phyloP scores from a whole-genome alignment of 2,113 vertebrate genomes.

The Protobothrops mucrosquamatus region DNA sequence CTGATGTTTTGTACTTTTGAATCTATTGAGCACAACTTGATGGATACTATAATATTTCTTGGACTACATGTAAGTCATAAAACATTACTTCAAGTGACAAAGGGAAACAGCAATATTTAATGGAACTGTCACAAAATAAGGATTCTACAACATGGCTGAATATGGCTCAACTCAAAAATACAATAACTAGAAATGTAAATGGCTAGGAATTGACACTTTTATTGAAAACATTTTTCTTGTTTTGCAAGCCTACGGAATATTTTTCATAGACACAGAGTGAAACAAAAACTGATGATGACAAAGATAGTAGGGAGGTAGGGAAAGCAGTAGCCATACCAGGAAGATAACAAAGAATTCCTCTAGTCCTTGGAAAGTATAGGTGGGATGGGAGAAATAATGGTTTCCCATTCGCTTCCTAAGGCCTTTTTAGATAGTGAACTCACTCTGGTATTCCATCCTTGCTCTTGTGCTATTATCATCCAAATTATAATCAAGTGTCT shows the following conservation, averaged over 20 bases:
- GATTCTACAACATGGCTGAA: slow-evolving; percentile 37
- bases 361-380: neutral
- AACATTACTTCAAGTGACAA: slow-evolving; percentile 50
- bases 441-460: neutral
- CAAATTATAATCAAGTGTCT: neutral
- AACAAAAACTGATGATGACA: slow-evolving; percentile 24
- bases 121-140: slow-evolving; percentile 24
- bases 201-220: slow-evolving; percentile 43
- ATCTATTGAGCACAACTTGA: slow-evolving; percentile 15
- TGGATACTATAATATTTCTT: slow-evolving; percentile 38
- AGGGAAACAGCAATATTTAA: slow-evolving; percentile 39
- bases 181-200: slow-evolving; percentile 41
- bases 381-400: neutral
- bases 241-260: slow-evolving; percentile 8
- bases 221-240: slow-evolving; percentile 51
- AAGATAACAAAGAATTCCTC: neutral
- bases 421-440: neutral
- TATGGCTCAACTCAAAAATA: slow-evolving; percentile 41
- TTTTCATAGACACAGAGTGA: neutral
- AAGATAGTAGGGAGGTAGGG: neutral
- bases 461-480: neutral
- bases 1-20: slow-evolving; percentile 18
- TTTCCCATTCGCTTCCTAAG: neutral
- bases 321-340: neutral
- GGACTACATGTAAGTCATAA: slow-evolving; percentile 18